A percentile compares a stretch with the other conserved stretches of the same genome.
Evolutionary conservation across 2,888 invertebrate genomes (phyloP).

Genomic region (Pandemis heparana): DNA sequence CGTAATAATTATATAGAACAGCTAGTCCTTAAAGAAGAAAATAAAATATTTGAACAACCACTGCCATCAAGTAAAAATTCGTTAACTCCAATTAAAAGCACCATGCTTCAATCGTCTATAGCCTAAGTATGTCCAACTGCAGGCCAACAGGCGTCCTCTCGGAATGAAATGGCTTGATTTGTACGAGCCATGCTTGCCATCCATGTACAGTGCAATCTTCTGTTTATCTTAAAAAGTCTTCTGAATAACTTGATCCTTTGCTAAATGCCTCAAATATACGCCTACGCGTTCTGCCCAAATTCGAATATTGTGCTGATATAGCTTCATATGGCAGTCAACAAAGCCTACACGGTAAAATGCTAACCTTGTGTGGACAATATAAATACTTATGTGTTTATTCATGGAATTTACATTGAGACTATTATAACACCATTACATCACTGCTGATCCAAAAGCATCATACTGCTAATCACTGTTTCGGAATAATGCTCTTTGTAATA

Average conservation of each 20-base stretch:
- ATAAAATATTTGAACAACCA: conserved; percentile 44
- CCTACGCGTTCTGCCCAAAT: conserved; percentile 24
- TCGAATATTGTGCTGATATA: conserved; percentile 16
- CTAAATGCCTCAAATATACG: conserved; percentile 21
- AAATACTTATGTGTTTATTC: conserved; percentile 1
- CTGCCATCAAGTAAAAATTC: conserved; percentile 39
- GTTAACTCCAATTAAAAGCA: conserved; percentile 28
- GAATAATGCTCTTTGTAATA: not conserved
- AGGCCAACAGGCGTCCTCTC: too few species aligned
- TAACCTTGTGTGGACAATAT: not conserved
- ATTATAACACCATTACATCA: not conserved
- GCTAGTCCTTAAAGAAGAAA: conserved; percentile 70
- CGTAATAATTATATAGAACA: conserved; percentile 66
- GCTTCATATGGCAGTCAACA: conserved; percentile 7
- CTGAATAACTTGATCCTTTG: conserved; percentile 29
- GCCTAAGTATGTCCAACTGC: too few species aligned
- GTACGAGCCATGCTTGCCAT: not conserved
- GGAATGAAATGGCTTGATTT: too few species aligned
- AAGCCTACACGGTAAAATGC: not conserved
- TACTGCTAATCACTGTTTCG: not conserved
- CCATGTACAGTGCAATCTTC: conserved; percentile 23
- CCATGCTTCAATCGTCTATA: conserved; percentile 10
- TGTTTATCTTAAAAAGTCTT: conserved; percentile 17
- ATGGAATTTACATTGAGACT: not conserved
- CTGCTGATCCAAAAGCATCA: not conserved